Conservation (phyloP, 2,888 invertebrate species). For the Drosophila anceps region DNA sequence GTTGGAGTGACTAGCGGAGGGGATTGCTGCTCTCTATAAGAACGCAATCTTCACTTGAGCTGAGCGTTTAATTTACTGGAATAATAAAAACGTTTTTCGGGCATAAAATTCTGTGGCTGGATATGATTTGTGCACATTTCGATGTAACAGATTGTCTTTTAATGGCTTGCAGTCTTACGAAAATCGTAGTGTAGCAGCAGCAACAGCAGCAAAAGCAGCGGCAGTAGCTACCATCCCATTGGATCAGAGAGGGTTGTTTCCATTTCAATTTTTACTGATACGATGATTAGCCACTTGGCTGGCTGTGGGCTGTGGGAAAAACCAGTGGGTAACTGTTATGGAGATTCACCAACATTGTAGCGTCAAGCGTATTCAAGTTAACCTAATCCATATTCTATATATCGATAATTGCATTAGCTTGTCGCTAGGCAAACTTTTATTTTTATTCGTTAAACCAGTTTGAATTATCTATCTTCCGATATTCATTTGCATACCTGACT, state of each 20-base stretch:
- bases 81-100: constrained; percentile 80
- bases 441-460: constrained; percentile 30
- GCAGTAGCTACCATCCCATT: constrained; percentile 6
- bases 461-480: constrained; percentile 9
- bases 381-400: constrained; percentile 11
- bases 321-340: not conserved
- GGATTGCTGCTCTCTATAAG: constrained; percentile 13
- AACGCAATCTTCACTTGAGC: constrained; percentile 59
- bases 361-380: not conserved
- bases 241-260: constrained; percentile 27
- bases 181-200: not conserved
- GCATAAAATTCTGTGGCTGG: constrained; percentile 70
- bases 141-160: constrained; percentile 81
- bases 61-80: constrained; percentile 79
- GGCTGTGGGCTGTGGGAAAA: constrained; percentile 41
- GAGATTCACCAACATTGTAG: not conserved
- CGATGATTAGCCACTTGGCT: constrained; percentile 37
- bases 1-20: not conserved
- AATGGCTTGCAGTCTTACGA: constrained; percentile 48
- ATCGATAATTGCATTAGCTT: not conserved
- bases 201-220: not conserved
- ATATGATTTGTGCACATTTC: constrained; percentile 78
- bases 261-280: constrained; percentile 7
- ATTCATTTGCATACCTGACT: constrained; percentile 50
- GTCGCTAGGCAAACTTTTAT: constrained; percentile 18